A percentile compares a stretch with the other conserved stretches of the same genome.
These are phyloP conservation scores for Latrodectus geometricus DNA, from an alignment of 1,140 invertebrate genomes.

Conservation along the genomic window DNA sequence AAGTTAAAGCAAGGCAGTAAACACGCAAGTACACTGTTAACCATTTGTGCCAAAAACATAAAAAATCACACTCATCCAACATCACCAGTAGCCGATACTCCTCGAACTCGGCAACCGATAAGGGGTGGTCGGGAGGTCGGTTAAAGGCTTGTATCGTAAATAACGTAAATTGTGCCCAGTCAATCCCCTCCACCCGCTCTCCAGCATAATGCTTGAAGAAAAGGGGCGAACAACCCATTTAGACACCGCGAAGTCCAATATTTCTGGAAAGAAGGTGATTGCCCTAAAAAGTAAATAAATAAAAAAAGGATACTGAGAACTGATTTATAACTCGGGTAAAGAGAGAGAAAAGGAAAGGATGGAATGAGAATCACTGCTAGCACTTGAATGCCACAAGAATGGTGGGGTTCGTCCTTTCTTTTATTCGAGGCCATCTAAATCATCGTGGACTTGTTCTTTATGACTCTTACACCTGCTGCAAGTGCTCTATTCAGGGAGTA, in stretches of 20 bases:
- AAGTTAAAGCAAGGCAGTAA: slow-evolving; percentile 21
- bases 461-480: slow-evolving; percentile 51
- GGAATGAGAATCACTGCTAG: slow-evolving; percentile 31
- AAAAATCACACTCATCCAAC: neutral
- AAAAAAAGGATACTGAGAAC: slow-evolving; percentile 2
- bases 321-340: slow-evolving; percentile 44
- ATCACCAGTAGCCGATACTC: neutral
- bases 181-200: slow-evolving; percentile 8
- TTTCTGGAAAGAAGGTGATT: slow-evolving; percentile 14
- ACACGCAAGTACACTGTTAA: slow-evolving; percentile 35
- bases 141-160: slow-evolving; percentile 24
- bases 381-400: neutral
- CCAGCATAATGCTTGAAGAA: slow-evolving; percentile 11
- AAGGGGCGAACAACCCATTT: slow-evolving; percentile 35
- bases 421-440: slow-evolving; percentile 54
- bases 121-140: neutral
- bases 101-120: neutral
- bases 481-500: slow-evolving; percentile 18
- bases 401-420: slow-evolving; percentile 24
- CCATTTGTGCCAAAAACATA: slow-evolving; percentile 8
- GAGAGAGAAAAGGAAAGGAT: neutral
- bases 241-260: slow-evolving; percentile 10
- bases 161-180: slow-evolving; percentile 32
- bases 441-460: slow-evolving; percentile 48
- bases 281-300: neutral